Percentiles rank a stretch among this genome's conserved stretches.
Evolutionary conservation across 2,797 vertebrate species (phyloP).

Genomic region (Chiloscyllium punctatum): DNA sequence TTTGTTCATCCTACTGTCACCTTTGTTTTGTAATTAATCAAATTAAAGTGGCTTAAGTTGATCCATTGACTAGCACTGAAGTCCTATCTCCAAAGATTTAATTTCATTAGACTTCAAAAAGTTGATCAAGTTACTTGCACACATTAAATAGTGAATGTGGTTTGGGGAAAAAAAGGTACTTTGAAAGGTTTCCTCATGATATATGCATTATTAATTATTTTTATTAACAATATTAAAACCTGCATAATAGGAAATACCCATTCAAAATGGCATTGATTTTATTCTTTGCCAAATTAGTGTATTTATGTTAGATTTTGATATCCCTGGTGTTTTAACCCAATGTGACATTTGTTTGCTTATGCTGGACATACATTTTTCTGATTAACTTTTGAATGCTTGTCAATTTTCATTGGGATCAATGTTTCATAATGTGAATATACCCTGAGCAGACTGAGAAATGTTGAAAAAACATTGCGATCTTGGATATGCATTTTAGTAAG

Average conservation of each 20-base stretch:
- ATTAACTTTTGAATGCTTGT: neutral
- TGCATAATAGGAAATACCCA: neutral
- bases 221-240: neutral
- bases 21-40: neutral
- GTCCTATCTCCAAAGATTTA: neutral
- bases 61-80: neutral
- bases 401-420: neutral
- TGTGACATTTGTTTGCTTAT: neutral
- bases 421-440: neutral
- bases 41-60: neutral
- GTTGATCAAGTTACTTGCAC: neutral
- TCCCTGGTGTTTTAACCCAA: neutral
- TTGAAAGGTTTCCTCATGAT: neutral
- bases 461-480: neutral
- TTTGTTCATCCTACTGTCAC: neutral
- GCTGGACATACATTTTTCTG: neutral
- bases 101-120: neutral
- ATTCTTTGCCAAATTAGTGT: neutral
- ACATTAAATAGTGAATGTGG: neutral
- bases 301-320: neutral
- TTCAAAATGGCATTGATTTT: neutral
- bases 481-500: neutral
- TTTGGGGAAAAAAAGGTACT: neutral
- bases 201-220: no score
- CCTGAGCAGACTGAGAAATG: neutral